Conservation (phyloP, 23 tunicate species). For the Halocynthia aurantium region DNA sequence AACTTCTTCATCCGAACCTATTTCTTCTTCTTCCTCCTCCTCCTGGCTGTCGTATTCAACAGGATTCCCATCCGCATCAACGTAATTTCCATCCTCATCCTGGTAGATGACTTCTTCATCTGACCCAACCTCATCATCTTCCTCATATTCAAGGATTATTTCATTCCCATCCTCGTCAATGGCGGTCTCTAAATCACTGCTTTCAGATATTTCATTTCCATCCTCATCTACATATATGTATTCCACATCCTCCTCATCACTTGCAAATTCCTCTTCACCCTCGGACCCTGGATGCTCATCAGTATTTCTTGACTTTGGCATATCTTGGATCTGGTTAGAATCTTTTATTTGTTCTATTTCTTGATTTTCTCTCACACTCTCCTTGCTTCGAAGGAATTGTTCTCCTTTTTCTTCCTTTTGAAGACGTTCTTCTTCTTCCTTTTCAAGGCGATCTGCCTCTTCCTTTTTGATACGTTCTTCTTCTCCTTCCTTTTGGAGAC, state of each 20-base stretch:
- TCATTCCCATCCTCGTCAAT: constrained; percentile 25
- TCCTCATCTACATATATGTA: constrained; percentile 17
- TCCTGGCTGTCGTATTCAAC: constrained; percentile 49
- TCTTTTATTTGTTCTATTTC: too few species aligned
- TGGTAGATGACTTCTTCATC: constrained; percentile 52
- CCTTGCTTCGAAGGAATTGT: not conserved
- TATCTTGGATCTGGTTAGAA: not conserved
- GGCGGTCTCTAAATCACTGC: constrained; percentile 3
- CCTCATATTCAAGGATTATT: constrained; percentile 4
- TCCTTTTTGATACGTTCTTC: constrained; percentile 18
- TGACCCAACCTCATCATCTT: constrained; percentile 6
- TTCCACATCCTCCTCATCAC: constrained; percentile 23
- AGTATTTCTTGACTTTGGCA: constrained; percentile 18
- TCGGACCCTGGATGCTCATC: not conserved
- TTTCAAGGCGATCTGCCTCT: constrained; percentile 14
- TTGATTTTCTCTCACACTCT: not conserved
- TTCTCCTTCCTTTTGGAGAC: not conserved
- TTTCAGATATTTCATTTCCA: constrained; percentile 25
- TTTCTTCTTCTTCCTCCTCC: constrained; percentile 43
- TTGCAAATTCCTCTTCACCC: constrained; percentile 18
- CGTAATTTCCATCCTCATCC: constrained; percentile 72
- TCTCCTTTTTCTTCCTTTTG: constrained; percentile 34
- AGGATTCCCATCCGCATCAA: constrained; percentile 56
- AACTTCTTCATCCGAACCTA: constrained; percentile 45
- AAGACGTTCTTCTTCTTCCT: constrained; percentile 33